Base-by-base conservation (phyloP, 1,140 invertebrate genomes). In the Caenorhabditis brenneri region DNA sequence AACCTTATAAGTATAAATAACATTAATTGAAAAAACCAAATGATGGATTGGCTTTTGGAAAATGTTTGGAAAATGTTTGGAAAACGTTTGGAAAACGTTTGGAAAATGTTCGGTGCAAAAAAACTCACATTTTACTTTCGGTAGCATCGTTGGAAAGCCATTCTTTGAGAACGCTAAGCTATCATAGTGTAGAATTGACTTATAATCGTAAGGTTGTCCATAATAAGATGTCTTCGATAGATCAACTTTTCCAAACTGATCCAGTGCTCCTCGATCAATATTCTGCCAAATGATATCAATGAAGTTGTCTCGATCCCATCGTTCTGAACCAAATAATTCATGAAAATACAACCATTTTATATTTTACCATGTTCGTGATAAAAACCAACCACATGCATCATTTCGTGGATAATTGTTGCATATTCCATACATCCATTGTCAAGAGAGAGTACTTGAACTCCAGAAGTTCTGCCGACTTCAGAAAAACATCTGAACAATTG, bases 361-460 rank as follows among this genome's bases (percentile, higher is more conserved):
- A 4, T 65, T 74, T 24, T n/a, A 87, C 87, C 89, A 78, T 90
- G 88, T 87, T 90, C 89, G 60, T 90, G 89, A 74, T 90, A 90
- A 48, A 90, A 90, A 19, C 88, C 88, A 31, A 89, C 89, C 24
- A 89, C 88, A 65, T 89, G 88, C 88, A 89, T 90, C 85, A 90
- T 88, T 82, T 90, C 89, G 42, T 90, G 89, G 49, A 91, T 90
- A 53, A 90, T 91, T 27, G 90, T 90, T 2, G 89, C 84, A 51
- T 90, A 91, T 33, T 91, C 90, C 89, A 90, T 90, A 80, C 89
- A 90, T 27, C 90, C 90, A 78, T 90, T 90, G 80, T 90, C 89
- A 27, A 90, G 80, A 48, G 89, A 90, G 7, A 90, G 82, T 9
- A 91, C 88, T 83, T 90, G 89, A 19, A 91, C 87, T 29, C 89